Conservation (phyloP, 2,113 vertebrate genomes). For the Garra rufa region DNA sequence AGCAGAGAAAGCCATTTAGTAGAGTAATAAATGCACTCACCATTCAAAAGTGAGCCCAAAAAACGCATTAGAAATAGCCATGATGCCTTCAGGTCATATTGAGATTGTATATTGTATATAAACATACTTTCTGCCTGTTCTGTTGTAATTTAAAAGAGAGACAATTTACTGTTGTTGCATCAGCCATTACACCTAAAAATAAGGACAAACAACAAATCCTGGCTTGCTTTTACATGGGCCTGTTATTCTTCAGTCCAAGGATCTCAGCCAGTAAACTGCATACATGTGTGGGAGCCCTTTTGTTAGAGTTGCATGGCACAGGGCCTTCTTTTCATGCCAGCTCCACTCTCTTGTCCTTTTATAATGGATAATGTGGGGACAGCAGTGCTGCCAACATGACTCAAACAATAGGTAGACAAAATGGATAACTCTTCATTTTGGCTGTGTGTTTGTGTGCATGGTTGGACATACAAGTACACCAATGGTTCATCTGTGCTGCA, state of each 20-base stretch:
- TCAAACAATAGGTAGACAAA: background rate
- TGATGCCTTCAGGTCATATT: background rate
- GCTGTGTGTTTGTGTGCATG: slow-evolving; percentile 6
- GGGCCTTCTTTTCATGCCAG: slow-evolving; percentile 10
- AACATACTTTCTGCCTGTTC: background rate
- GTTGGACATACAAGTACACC: slow-evolving; percentile 17
- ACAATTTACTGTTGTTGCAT: background rate
- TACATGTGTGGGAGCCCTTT: slow-evolving; percentile 1
- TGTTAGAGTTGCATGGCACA: background rate
- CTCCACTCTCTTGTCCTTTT: slow-evolving; percentile 4
- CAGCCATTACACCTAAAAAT: background rate
- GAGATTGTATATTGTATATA: background rate
- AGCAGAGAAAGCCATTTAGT: slow-evolving; percentile 39
- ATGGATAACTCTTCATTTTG: background rate
- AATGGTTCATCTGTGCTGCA: slow-evolving; percentile 49
- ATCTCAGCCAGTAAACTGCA: background rate
- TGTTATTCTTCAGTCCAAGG: background rate
- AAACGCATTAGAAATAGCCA: slow-evolving; percentile 2
- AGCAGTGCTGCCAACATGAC: slow-evolving; percentile 15
- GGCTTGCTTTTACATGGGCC: background rate
- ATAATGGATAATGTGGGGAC: slow-evolving; percentile 10
- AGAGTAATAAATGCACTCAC: slow-evolving; percentile 39
- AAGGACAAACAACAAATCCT: background rate
- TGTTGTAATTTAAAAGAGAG: background rate
- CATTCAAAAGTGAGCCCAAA: slow-evolving; percentile 28